Base-by-base conservation (phyloP, 2,113 vertebrate species). In the Heterotilapia buettikoferi region DNA sequence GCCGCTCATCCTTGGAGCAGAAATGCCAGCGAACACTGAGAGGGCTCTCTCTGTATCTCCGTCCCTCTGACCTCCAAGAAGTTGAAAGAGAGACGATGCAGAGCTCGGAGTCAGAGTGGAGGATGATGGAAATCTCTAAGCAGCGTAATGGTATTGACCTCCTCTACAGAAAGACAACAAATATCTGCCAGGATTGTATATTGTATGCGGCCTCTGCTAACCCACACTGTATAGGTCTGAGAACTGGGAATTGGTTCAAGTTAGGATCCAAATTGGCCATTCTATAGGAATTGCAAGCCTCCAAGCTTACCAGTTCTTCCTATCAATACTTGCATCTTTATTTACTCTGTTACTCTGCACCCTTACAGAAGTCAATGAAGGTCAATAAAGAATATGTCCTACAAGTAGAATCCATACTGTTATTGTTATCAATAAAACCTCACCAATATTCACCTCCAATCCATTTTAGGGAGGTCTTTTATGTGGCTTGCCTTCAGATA, bases 1-100 rank as follows among this genome's bases (percentile, higher is more conserved):
- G 14, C 16, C 21, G 24, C 88, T 71, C 81, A 9, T 84, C 83
- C 80, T 50, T 4, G 66, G 59, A 85, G 90, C 82, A 84, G 88
- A 93, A 93, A 95, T 88, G 91, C 86, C 92, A 90, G 54, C 53
- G 80, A 93, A 83, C 90, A 82, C 57, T 31, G 80, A 88, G 87
- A 90, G 18, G 84, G 43, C 88, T 92, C 84, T 16, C 36, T 89
- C 87, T 84, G 82, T 80, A 91, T 88, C 82, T 71, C 86, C 80
- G 36, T 83, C 85, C 86, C 80, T 68, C 73, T 93, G 94, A 95
- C 93, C 93, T 93, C 93, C 90, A 89, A 81, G 80, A 94, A 92
- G 92, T 93, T 91, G 84, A 94, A 94, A 93, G 92, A 87, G 90
- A 93, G 88, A 91, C 12, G 85, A 80, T 87, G 43, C 71, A 18